Evolutionary conservation across 1,140 invertebrate species (phyloP), one percentile per base, ranked within the genome.

Genomic region (Adoxophyes honmai): DNA sequence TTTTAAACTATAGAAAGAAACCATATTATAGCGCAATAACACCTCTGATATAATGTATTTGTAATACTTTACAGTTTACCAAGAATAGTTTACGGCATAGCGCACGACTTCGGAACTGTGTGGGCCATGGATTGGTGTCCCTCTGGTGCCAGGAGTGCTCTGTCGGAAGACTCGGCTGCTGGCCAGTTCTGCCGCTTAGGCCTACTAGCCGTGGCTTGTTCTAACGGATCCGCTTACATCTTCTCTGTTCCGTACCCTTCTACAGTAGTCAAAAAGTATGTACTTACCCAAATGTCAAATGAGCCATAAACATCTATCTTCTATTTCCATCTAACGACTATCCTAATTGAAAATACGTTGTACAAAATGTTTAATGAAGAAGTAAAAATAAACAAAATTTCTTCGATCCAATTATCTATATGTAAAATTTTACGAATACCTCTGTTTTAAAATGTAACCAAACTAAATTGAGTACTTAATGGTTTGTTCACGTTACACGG

Each of bases 101-200:
- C 89, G 21, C 92, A 94, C 68, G 86, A 93, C 13, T 89, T 84
- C 64, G 94, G 94, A n/a, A 90, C 90, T 6, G 81, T 94, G 9
- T 94, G 93, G 93, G 88, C 90, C 34, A 83, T 95, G 74, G 91
- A 92, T 68, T 96, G 94, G 94, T 95, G 95, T 85, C 94, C 94
- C 9, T 94, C 93, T 0, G 94, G 94, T 14, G 91, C 91, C 63
- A 92, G 91, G 59, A 88, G 92, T 52, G 68, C 84, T 52, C 36
- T 67, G 55, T 52, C 52, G 21, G 55, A 81, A 33, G 36, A 60
- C 56, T 57, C 52, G 4, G 33, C 65, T 18, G 37, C 34, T 28
- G 73, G 68, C 36, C 21, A 6, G 21, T 6, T 6, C 2, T 28
- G 2, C 6, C 89, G 93, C 73, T 85, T 95, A 65, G 95, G 94